These are phyloP conservation scores for Scaptodrosophila latifasciaeformis DNA, from an alignment of 2,888 invertebrate species.

Conservation along the genomic window DNA sequence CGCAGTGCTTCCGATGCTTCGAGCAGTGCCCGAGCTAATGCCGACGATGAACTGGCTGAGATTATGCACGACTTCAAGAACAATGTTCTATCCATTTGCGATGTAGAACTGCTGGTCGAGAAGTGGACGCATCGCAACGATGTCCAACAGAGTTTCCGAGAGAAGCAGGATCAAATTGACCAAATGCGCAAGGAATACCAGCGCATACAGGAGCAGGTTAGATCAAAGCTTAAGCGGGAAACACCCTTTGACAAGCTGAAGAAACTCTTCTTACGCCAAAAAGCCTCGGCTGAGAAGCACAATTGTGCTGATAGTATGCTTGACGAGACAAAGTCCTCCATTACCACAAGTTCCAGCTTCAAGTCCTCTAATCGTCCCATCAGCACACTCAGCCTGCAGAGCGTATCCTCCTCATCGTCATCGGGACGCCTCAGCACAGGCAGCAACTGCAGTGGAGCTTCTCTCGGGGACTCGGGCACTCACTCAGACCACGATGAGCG, in stretches of 20 bases:
- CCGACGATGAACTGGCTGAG: constrained; percentile 86
- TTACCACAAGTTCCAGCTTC: constrained; percentile 70
- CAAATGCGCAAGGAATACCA: constrained; percentile 89
- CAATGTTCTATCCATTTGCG: constrained; percentile 88
- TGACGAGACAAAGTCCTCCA: constrained; percentile 74
- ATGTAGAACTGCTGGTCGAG: constrained; percentile 89
- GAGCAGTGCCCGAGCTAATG: constrained; percentile 67
- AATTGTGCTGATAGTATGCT: constrained; percentile 60
- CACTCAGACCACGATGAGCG: constrained; percentile 90
- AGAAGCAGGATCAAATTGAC: constrained; percentile 88
- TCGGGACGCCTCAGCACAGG: constrained; percentile 89
- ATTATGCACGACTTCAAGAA: constrained; percentile 93
- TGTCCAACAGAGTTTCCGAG: constrained; percentile 88
- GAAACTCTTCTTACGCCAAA: constrained; percentile 83
- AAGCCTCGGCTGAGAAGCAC: constrained; percentile 70
- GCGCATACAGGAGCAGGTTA: constrained; percentile 86
- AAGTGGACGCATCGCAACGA: constrained; percentile 92
- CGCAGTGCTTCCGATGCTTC: constrained; percentile 73
- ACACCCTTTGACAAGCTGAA: constrained; percentile 88
- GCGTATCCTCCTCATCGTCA: constrained; percentile 82
- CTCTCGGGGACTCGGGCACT: constrained; percentile 88
- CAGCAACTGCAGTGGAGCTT: constrained; percentile 83
- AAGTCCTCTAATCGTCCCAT: constrained; percentile 78
- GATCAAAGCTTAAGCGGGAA: constrained; percentile 83
- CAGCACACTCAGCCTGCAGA: constrained; percentile 82